Evolutionary conservation across 2,888 invertebrate species (phyloP).

Genomic region (Macropis europaea): DNA sequence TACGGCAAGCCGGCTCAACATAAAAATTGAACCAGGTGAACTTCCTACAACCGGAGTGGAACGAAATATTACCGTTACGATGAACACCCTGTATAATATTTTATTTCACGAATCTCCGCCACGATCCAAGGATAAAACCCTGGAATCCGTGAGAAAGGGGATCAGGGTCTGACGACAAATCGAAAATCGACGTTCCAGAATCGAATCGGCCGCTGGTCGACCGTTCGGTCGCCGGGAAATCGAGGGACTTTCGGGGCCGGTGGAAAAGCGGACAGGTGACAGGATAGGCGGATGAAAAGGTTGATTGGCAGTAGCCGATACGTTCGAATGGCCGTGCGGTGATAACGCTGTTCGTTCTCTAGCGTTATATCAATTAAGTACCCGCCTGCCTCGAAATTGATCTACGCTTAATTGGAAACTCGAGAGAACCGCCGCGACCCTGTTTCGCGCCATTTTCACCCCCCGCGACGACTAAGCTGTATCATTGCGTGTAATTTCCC

Average conservation of each 20-base stretch:
- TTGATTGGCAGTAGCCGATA: conserved; percentile 54
- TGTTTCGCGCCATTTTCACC: neutral
- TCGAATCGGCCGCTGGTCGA: conserved; percentile 5
- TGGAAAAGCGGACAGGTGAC: conserved; percentile 53
- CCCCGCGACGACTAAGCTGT: no score
- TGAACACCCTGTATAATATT: no score
- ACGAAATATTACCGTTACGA: no score
- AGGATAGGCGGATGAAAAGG: conserved; percentile 44
- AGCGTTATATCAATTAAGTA: conserved; percentile 58
- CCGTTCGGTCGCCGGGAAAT: conserved; percentile 13
- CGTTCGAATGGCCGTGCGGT: conserved; percentile 17
- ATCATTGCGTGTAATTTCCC: conserved; percentile 3
- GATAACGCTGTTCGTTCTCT: conserved; percentile 37
- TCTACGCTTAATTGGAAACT: conserved; percentile 55
- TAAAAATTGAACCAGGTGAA: no score
- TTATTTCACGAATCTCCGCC: no score
- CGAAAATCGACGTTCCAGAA: no score
- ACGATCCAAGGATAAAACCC: no score
- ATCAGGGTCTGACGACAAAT: neutral
- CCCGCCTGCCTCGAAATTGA: conserved; percentile 45
- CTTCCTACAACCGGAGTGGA: no score
- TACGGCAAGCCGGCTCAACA: no score
- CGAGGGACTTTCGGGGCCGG: conserved; percentile 6
- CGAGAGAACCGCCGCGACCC: neutral
- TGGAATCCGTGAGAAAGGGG: no score